phyloP scores from a whole-genome alignment of 1,140 invertebrate species.

The Drosophila carrolli region DNA sequence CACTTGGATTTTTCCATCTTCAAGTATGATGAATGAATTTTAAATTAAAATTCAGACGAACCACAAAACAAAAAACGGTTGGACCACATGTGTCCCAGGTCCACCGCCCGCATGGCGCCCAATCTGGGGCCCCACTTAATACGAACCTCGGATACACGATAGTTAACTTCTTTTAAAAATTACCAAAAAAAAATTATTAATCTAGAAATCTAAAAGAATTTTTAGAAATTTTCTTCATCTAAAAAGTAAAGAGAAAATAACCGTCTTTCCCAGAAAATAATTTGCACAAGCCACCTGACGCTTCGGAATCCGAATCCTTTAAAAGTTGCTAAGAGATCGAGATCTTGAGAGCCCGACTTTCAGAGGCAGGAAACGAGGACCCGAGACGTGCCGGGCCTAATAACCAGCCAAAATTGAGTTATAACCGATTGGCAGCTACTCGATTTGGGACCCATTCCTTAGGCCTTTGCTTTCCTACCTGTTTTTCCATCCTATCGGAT shows the following conservation, averaged over 20 bases:
- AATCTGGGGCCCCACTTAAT: not conserved
- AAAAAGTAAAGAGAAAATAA: no score
- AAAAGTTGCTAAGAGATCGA: not conserved
- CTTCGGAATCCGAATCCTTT: slow-evolving; percentile 4
- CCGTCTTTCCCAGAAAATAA: not conserved
- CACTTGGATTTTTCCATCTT: slow-evolving; percentile 20
- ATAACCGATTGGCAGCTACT: slow-evolving; percentile 51
- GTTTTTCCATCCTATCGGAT: slow-evolving; percentile 14
- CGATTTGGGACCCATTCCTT: slow-evolving; percentile 28
- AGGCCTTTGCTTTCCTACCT: slow-evolving; percentile 17
- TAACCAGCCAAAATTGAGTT: slow-evolving; percentile 67
- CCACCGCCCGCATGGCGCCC: slow-evolving; percentile 20
- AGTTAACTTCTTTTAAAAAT: not conserved
- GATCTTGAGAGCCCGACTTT: not conserved
- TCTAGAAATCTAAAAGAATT: no score
- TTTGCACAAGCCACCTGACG: slow-evolving; percentile 5
- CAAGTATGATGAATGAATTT: slow-evolving; percentile 81
- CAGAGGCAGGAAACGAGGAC: slow-evolving; percentile 37
- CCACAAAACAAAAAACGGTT: slow-evolving; percentile 20
- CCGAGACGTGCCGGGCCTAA: slow-evolving; percentile 38
- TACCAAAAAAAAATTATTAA: not conserved
- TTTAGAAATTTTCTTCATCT: no score
- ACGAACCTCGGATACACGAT: not conserved
- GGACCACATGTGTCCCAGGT: slow-evolving; percentile 16
- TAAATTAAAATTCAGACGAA: slow-evolving; percentile 68